Conservation (phyloP, 2,797 vertebrate species). For the Gallinago solitaria region DNA sequence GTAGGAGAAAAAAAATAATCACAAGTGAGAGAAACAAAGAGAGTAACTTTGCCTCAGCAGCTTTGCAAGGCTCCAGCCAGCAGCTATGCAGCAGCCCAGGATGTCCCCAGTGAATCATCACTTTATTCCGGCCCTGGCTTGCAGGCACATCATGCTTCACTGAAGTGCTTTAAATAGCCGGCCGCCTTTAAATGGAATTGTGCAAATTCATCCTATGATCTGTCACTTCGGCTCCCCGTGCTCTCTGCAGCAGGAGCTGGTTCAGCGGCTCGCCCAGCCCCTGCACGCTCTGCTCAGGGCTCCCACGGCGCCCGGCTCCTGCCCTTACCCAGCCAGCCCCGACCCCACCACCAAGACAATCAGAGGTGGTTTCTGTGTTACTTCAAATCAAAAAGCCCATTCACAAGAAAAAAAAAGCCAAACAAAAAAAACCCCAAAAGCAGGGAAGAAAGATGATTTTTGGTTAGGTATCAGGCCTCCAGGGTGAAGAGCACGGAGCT, state of each 20-base stretch:
- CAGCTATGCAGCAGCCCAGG: neutral
- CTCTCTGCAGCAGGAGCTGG: neutral
- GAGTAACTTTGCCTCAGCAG: neutral
- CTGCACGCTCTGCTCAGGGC: accelerated
- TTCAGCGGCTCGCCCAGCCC: accelerated
- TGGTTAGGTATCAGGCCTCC: neutral
- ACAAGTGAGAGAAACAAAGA: neutral
- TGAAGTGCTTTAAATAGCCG: neutral
- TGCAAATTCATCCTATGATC: neutral
- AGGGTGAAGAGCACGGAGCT: neutral
- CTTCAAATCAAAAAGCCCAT: neutral
- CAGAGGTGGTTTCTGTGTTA: neutral
- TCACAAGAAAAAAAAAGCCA: neutral
- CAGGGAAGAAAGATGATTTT: neutral
- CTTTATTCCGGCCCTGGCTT: neutral
- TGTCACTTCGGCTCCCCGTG: neutral
- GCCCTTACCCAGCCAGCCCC: accelerated
- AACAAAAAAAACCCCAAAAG: neutral
- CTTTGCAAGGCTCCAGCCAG: neutral
- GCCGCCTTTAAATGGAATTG: neutral
- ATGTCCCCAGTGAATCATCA: neutral
- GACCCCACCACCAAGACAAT: accelerated
- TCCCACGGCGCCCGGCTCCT: accelerated
- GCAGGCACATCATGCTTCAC: neutral
- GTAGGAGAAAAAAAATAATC: neutral